phyloP scores from a whole-genome alignment of 2,113 vertebrate genomes.

The human (Homo sapiens) region GRCh38 chr4:134145501-134146000 shows the following conservation, averaged over 20 bases:
- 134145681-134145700: not conserved
- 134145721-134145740: not conserved
- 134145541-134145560: not conserved
- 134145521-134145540: not conserved
- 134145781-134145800: not conserved
- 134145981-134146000: not conserved
- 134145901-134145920: not conserved
- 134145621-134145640: conserved; percentile 18
- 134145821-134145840: not conserved
- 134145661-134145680: not conserved
- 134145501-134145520: not conserved
- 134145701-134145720: conserved; percentile 5
- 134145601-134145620: conserved; percentile 39
- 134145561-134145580: not conserved
- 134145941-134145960: not conserved
- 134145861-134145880: not conserved
- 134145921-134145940: not conserved
- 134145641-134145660: not conserved
- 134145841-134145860: not conserved
- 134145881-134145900: not conserved
- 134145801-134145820: not conserved
- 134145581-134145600: not conserved
- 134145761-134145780: not conserved
- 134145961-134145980: not conserved
- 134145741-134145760: not conserved